phyloP scores from a whole-genome alignment of 1,140 invertebrate species.

The Bombus consobrinus region DNA sequence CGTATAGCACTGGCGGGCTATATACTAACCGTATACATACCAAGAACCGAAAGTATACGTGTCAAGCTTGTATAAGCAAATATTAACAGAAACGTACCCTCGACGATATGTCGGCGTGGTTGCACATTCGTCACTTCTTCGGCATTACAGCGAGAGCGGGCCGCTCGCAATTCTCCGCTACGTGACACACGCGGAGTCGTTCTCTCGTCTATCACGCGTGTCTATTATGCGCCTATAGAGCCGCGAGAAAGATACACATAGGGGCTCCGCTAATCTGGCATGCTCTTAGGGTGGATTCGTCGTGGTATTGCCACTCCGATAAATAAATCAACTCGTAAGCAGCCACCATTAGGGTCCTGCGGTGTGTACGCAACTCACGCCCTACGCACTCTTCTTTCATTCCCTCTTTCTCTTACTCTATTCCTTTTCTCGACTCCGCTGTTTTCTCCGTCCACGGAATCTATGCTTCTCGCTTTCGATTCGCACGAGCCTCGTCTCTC shows the following conservation, averaged over 20 bases:
- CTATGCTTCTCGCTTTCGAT: slow-evolving; percentile 1
- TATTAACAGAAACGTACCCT: slow-evolving; percentile 36
- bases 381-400: slow-evolving; percentile 35
- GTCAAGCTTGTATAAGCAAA: slow-evolving; percentile 38
- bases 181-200: slow-evolving; percentile 36
- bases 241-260: slow-evolving; percentile 71
- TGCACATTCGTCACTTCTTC: slow-evolving; percentile 35
- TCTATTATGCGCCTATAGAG: slow-evolving; percentile 70
- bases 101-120: neutral
- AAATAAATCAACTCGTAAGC: slow-evolving; percentile 75
- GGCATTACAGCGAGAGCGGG: neutral
- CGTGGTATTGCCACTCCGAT: slow-evolving; percentile 72
- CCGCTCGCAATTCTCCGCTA: slow-evolving; percentile 1
- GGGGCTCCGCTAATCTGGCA: slow-evolving; percentile 61
- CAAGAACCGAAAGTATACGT: slow-evolving; percentile 33
- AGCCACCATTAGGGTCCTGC: slow-evolving; percentile 70
- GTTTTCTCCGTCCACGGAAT: neutral
- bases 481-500: neutral
- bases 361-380: slow-evolving; percentile 67
- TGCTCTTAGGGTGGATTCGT: slow-evolving; percentile 71
- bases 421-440: neutral
- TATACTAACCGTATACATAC: slow-evolving; percentile 4
- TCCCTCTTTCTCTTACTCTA: neutral
- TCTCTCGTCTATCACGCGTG: slow-evolving; percentile 67
- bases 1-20: neutral